Conservation (phyloP, 2,888 invertebrate genomes). For the Caradrina clavipalpis region DNA sequence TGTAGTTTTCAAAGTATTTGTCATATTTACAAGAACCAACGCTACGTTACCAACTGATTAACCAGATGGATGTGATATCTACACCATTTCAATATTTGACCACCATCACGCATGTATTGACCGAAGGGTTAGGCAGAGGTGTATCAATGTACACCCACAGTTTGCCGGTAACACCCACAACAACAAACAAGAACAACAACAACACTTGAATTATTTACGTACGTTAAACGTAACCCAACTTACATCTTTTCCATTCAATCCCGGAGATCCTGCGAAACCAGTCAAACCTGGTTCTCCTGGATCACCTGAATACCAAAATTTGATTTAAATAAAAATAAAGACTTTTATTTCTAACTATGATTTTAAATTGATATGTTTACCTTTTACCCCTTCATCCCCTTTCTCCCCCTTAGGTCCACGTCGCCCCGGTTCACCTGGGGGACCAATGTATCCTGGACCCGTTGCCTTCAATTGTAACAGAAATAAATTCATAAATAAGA, state of each 20-base stretch:
- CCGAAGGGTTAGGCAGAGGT: no score
- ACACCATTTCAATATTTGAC: no score
- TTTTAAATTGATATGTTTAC: slow-evolving; percentile 59
- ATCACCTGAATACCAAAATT: slow-evolving; percentile 67
- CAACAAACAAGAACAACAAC: no score
- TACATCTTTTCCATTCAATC: slow-evolving; percentile 78
- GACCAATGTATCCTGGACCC: slow-evolving; percentile 60
- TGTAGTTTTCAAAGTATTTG: no score
- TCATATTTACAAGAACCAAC: no score
- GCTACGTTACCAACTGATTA: no score
- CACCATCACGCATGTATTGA: no score
- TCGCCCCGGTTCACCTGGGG: slow-evolving; percentile 72
- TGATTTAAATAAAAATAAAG: not conserved
- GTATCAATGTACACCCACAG: no score
- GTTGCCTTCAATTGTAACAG: slow-evolving; percentile 66
- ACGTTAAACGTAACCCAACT: slow-evolving; percentile 59
- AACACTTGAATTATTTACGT: no score
- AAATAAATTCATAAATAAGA: not conserved
- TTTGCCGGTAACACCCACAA: no score
- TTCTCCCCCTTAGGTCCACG: slow-evolving; percentile 78
- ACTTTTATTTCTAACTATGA: not conserved
- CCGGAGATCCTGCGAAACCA: slow-evolving; percentile 77
- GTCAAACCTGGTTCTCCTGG: slow-evolving; percentile 77
- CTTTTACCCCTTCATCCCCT: slow-evolving; percentile 80
- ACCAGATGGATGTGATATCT: no score